phyloP scores from a whole-genome alignment of 2,113 vertebrate genomes.

The Brachionichthys hirsutus region DNA sequence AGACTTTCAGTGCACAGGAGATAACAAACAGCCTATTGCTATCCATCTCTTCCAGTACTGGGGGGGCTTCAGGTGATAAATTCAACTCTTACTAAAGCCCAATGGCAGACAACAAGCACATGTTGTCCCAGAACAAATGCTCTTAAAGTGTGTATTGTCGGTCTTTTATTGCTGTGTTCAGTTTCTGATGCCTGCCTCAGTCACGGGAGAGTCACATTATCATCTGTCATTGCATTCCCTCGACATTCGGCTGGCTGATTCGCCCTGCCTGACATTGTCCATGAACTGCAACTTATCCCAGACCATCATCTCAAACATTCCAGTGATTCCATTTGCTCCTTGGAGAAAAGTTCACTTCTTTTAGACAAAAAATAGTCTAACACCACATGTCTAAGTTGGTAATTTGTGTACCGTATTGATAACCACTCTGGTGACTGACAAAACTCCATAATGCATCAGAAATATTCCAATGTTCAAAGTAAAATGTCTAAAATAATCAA shows the following conservation, averaged over 20 bases:
- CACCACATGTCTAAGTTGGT: not conserved
- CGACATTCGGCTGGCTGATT: constrained; percentile 49
- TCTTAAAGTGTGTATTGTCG: constrained; percentile 63
- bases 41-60: constrained; percentile 63
- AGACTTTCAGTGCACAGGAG: constrained; percentile 37
- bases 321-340: not conserved
- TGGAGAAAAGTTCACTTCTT: constrained; percentile 1
- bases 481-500: too few species aligned
- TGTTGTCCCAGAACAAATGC: constrained; percentile 64
- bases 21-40: constrained; percentile 47
- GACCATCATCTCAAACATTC: constrained; percentile 1
- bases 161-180: constrained; percentile 50
- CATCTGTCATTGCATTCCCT: constrained; percentile 44
- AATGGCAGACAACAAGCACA: constrained; percentile 64
- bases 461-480: too few species aligned
- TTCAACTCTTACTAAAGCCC: constrained; percentile 59
- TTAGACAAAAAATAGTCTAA: constrained; percentile 1
- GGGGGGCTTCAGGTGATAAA: constrained; percentile 59
- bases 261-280: constrained; percentile 24
- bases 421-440: too few species aligned
- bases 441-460: too few species aligned
- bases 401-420: too few species aligned
- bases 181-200: constrained; percentile 49
- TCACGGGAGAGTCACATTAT: constrained; percentile 47
- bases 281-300: constrained; percentile 28